Evolutionary conservation across 2,113 vertebrate species (phyloP).

Genomic region (Oryzias javanicus): DNA sequence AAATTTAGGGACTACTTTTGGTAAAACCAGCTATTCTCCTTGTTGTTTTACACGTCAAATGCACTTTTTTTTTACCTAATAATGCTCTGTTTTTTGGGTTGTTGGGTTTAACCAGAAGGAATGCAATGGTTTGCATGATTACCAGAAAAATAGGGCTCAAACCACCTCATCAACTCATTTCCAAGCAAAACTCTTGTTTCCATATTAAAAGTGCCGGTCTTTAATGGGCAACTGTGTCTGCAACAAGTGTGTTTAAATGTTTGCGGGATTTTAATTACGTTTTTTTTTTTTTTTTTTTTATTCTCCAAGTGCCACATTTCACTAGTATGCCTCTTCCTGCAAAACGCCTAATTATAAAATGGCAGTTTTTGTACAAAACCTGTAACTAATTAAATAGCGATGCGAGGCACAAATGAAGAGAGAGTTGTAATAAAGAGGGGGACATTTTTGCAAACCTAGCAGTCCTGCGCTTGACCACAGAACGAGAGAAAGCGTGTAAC

Average conservation of each 20-base stretch:
- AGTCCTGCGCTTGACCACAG: constrained; percentile 49
- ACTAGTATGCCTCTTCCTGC: constrained; percentile 52
- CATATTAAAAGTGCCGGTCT: constrained; percentile 68
- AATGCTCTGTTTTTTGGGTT: constrained; percentile 53
- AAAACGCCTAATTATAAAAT: constrained; percentile 73
- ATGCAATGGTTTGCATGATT: constrained; percentile 64
- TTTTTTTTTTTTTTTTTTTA: constrained; percentile 58
- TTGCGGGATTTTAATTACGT: constrained; percentile 74
- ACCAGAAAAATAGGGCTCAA: constrained; percentile 62
- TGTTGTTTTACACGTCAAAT: constrained; percentile 43
- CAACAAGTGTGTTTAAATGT: constrained; percentile 70
- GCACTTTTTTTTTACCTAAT: constrained; percentile 54
- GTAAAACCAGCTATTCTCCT: constrained; percentile 15
- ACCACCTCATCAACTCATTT: constrained; percentile 39
- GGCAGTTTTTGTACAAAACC: constrained; percentile 68
- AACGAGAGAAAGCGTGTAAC: constrained; percentile 58
- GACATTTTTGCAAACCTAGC: constrained; percentile 23
- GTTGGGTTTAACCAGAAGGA: constrained; percentile 63
- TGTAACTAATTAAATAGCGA: constrained; percentile 63
- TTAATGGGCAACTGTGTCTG: constrained; percentile 69
- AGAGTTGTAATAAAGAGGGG: constrained; percentile 29
- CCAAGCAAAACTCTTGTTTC: constrained; percentile 68
- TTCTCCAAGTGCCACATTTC: constrained; percentile 32
- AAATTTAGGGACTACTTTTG: not conserved
- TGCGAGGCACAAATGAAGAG: constrained; percentile 32